Conservation (phyloP, 1,140 invertebrate species). For the Drosophila parabipectinata region DNA sequence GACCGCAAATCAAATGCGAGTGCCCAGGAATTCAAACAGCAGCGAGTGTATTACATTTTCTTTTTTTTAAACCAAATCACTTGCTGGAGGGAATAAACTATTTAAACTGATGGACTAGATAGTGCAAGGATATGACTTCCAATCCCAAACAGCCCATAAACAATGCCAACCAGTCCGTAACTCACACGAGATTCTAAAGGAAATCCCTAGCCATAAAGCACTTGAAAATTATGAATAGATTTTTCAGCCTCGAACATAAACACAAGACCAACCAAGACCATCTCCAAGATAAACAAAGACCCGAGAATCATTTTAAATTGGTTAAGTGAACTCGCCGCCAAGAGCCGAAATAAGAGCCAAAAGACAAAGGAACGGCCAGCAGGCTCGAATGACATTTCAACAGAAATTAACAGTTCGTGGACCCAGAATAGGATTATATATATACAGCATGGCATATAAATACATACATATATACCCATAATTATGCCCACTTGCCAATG, state of each 20-base stretch:
- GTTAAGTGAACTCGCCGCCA: conserved; percentile 20
- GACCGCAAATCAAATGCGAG: neutral
- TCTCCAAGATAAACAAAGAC: neutral
- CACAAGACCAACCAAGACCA: neutral
- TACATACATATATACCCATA: conserved; percentile 26
- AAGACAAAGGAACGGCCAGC: conserved; percentile 18
- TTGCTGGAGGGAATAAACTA: neutral
- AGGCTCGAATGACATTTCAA: conserved; percentile 51
- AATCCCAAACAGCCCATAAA: too few species aligned
- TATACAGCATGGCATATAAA: neutral
- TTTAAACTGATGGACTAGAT: too few species aligned
- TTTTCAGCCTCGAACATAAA: neutral
- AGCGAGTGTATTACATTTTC: neutral
- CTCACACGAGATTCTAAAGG: too few species aligned
- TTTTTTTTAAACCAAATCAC: neutral
- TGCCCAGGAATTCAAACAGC: neutral
- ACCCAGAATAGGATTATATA: conserved; percentile 39
- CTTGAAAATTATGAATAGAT: too few species aligned
- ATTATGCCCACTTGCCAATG: conserved; percentile 64
- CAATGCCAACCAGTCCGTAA: too few species aligned
- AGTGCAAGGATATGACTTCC: too few species aligned
- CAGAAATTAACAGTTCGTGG: conserved; percentile 72
- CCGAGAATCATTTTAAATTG: conserved; percentile 13
- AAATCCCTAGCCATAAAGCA: too few species aligned
- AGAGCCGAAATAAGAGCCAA: conserved; percentile 16